Conservation (phyloP, 2,797 vertebrate species). For the Lepilemur ruficaudatus region DNA sequence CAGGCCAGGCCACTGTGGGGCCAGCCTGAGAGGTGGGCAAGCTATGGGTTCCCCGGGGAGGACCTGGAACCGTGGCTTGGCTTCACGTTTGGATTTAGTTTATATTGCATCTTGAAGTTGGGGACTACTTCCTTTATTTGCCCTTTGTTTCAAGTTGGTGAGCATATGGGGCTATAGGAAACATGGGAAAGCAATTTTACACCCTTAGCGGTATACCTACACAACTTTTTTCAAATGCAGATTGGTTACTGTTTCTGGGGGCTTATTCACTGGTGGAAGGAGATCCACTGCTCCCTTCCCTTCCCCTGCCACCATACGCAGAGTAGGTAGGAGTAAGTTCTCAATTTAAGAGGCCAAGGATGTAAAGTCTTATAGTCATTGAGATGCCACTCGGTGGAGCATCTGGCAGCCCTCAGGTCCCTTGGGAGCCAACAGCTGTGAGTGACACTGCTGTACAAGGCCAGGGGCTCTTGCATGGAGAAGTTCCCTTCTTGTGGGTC, state of each 20-base stretch:
- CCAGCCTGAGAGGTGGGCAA: neutral
- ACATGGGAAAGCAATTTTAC: neutral
- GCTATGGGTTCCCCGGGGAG: neutral
- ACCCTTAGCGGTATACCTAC: neutral
- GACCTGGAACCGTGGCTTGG: no score
- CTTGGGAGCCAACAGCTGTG: neutral
- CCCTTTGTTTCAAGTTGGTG: neutral
- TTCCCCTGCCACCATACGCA: neutral
- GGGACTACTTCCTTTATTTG: neutral
- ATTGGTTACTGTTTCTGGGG: neutral
- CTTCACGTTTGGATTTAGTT: neutral
- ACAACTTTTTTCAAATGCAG: neutral
- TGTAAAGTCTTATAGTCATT: neutral
- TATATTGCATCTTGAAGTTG: neutral
- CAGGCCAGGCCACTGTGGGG: accelerated
- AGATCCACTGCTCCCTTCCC: neutral
- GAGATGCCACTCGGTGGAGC: neutral
- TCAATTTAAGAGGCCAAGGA: neutral
- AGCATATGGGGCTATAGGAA: neutral
- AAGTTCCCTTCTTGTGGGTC: neutral
- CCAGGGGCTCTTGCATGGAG: neutral
- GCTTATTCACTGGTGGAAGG: neutral
- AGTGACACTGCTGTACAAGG: neutral
- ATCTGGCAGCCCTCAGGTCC: neutral
- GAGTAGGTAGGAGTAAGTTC: neutral